Evolutionary conservation across 2,797 vertebrate genomes (phyloP), one percentile per base, ranked within the genome.

Genomic region (Coregonus suidteri): DNA sequence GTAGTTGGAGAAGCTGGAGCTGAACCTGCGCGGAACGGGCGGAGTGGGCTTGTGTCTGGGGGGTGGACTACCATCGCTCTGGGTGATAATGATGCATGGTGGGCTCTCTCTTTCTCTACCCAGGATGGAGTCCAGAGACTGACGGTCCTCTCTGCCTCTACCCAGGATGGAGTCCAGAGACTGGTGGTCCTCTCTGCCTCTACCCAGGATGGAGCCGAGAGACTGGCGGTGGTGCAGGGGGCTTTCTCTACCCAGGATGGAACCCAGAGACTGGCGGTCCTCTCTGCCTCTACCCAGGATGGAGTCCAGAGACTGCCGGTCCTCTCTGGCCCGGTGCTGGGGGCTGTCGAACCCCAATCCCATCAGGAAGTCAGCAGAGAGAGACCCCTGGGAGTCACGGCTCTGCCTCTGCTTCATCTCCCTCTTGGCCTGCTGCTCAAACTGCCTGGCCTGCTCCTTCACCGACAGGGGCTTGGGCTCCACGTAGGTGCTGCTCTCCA

Each of bases 391-490:
- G 18, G 91, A 93, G 3, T 94, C 96, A 2, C 89, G 88, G 77
- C 79, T 89, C 54, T 91, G 95, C 78, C 91, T 85, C 84, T 93
- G 94, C 68, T 90, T 94, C 84, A 93, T 90, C 81, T 96, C 96
- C 81, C 93, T 94, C 4, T 93, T 67, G 0, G 93, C 92, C 85
- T 95, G 94, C 66, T 96, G 94, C 82, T 97, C 95, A 81, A 95
- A 96, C 81, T 95, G 96, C 66, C 94, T 90, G 0, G 95, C 94
- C 85, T 96, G 96, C 85, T 97, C 96, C 82, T 94, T 96, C 16
- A 97, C 96, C 0, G 94, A 93, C 79, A 96, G 2, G 59, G 59
- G 65, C 84, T 94, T 94, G 41, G 90, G 89, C 47, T 94, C 94
- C 4, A 91, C 78, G 11, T 89, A 89, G 0, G 83, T 90, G 7